A percentile compares a stretch with the other conserved stretches of the same genome.
phyloP scores from a whole-genome alignment of 2,888 invertebrate species.

The Drosophila rellima region DNA sequence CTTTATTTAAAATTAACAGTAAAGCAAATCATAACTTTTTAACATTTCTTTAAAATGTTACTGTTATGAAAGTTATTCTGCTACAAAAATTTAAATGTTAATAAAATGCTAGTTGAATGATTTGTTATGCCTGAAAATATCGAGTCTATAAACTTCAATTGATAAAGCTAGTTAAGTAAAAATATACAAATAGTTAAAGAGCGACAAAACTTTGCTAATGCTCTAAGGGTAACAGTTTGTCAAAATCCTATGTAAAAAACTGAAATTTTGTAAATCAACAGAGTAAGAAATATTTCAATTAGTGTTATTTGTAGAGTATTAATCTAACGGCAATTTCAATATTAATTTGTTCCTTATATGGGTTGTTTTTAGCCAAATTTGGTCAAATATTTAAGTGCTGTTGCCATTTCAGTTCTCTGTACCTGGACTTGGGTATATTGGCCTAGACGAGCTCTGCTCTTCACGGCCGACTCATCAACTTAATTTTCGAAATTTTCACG shows the following conservation, averaged over 20 bases:
- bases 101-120: too few species aligned
- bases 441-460: slow-evolving; percentile 7
- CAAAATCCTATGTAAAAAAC: neutral
- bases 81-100: too few species aligned
- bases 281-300: neutral
- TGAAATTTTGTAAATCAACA: neutral
- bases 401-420: slow-evolving; percentile 52
- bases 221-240: neutral
- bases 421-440: slow-evolving; percentile 10
- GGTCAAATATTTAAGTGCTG: slow-evolving; percentile 80
- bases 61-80: too few species aligned
- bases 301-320: slow-evolving; percentile 34
- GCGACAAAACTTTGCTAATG: too few species aligned
- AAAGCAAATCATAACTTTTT: neutral
- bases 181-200: too few species aligned
- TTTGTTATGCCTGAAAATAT: too few species aligned
- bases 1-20: neutral
- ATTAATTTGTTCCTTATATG: slow-evolving; percentile 14
- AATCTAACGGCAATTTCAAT: neutral
- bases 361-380: slow-evolving; percentile 74
- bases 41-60: neutral
- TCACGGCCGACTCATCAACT: slow-evolving; percentile 67
- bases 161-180: too few species aligned
- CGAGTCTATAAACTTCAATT: too few species aligned
- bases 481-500: slow-evolving; percentile 78